Evolutionary conservation across 1,140 invertebrate species (phyloP).

Genomic region (Drosophila lini): DNA sequence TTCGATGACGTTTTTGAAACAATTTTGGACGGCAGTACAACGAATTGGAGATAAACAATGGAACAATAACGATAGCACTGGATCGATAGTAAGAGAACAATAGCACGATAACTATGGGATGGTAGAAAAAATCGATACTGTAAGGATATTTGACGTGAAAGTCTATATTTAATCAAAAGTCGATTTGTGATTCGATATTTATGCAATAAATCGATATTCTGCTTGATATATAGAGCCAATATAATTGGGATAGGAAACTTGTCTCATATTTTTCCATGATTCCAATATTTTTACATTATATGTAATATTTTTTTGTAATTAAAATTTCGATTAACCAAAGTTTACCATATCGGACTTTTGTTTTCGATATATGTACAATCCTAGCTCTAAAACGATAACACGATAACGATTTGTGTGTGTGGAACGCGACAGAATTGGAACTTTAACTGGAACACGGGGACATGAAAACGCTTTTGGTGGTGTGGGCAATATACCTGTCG

Average conservation of each 20-base stretch:
- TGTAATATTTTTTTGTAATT: not conserved
- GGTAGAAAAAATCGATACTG: not conserved
- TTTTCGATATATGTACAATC: not conserved
- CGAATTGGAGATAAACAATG: not conserved
- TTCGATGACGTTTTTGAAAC: not conserved
- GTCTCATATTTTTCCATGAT: not conserved
- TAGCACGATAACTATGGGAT: slow-evolving; percentile 1
- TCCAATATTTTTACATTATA: no score
- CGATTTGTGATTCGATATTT: not conserved
- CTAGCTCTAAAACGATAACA: not conserved
- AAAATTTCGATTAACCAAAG: not conserved
- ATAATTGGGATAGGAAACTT: not conserved
- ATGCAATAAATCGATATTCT: not conserved
- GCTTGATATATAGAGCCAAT: not conserved
- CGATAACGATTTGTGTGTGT: slow-evolving; percentile 25
- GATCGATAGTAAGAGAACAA: not conserved
- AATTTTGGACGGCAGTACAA: slow-evolving; percentile 3
- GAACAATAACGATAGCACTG: slow-evolving; percentile 10
- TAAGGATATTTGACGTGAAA: not conserved
- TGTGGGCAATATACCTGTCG: slow-evolving; percentile 26
- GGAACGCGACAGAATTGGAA: slow-evolving; percentile 11
- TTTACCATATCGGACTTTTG: not conserved
- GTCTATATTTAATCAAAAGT: not conserved
- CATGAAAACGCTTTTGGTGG: slow-evolving; percentile 23
- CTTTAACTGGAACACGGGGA: not conserved